phyloP scores from a whole-genome alignment of 2,113 vertebrate species.

The Sphaerodactylus townsendi region DNA sequence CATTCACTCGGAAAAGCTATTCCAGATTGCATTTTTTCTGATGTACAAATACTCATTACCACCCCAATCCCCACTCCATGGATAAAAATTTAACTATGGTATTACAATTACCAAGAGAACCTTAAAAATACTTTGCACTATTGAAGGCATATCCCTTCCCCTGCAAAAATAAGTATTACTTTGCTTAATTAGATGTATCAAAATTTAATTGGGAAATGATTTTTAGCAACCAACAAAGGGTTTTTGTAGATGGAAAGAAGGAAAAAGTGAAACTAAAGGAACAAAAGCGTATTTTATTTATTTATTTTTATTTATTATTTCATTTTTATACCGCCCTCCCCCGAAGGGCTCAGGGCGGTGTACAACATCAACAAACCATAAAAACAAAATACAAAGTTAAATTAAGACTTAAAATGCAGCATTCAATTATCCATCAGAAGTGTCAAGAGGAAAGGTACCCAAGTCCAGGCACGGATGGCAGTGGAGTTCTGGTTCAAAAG shows the following conservation, averaged over 20 bases:
- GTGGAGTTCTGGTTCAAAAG: neutral
- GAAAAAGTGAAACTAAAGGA: slow-evolving; percentile 15
- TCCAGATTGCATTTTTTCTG: neutral
- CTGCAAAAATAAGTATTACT: neutral
- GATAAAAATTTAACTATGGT: neutral
- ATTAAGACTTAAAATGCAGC: too few relatives aligned
- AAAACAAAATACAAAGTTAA: too few relatives aligned
- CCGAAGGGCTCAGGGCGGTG: too few relatives aligned
- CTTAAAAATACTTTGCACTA: neutral
- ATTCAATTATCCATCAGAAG: neutral
- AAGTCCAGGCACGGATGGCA: neutral
- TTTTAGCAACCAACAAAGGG: neutral
- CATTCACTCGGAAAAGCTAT: neutral
- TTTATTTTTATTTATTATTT: too few relatives aligned
- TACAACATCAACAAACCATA: too few relatives aligned
- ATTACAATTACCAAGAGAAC: neutral
- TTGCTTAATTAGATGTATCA: neutral
- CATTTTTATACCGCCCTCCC: too few relatives aligned
- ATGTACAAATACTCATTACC: neutral
- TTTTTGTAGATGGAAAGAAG: neutral
- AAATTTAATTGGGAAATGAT: slow-evolving; percentile 20
- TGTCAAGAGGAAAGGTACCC: neutral
- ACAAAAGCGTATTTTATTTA: too few relatives aligned
- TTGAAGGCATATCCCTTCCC: neutral
- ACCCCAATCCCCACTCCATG: neutral